These are phyloP conservation scores for Folsomia manolachei DNA, from an alignment of 2,888 invertebrate genomes.

Conservation along the genomic window DNA sequence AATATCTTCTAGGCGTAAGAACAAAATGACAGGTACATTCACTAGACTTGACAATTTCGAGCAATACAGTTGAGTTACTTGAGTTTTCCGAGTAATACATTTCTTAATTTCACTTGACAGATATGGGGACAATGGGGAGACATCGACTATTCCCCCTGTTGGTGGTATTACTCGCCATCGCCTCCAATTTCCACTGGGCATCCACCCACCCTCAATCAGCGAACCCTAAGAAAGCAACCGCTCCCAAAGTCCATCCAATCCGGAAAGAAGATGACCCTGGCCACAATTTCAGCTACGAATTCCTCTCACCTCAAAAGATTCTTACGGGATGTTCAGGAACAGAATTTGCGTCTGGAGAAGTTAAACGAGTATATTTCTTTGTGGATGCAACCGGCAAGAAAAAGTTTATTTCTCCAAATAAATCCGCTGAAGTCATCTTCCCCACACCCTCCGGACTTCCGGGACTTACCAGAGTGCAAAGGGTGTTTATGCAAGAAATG, in stretches of 20 bases:
- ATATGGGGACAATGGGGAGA: no score
- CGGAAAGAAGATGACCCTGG: not conserved
- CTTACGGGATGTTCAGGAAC: constrained; percentile 14
- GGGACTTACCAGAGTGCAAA: constrained; percentile 24
- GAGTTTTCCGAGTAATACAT: no score
- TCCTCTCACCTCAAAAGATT: constrained; percentile 5
- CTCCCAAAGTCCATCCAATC: not conserved
- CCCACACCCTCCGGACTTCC: constrained; percentile 31
- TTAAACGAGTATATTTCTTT: constrained; percentile 23
- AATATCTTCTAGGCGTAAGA: no score
- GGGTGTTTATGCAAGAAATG: constrained; percentile 41
- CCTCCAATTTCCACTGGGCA: not conserved
- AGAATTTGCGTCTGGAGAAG: not conserved
- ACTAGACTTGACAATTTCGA: no score
- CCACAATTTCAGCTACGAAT: constrained; percentile 6
- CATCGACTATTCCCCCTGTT: no score
- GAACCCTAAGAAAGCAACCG: no score
- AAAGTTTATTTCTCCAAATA: constrained; percentile 21
- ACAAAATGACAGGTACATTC: no score
- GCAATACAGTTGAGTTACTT: no score
- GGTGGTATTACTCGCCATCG: not conserved
- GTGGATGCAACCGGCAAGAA: constrained; percentile 42
- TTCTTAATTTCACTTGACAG: no score
- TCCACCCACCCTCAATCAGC: not conserved
- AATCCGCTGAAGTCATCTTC: constrained; percentile 30